Evolutionary conservation across 2,797 vertebrate genomes (phyloP).

Genomic region (Lemur catta): DNA sequence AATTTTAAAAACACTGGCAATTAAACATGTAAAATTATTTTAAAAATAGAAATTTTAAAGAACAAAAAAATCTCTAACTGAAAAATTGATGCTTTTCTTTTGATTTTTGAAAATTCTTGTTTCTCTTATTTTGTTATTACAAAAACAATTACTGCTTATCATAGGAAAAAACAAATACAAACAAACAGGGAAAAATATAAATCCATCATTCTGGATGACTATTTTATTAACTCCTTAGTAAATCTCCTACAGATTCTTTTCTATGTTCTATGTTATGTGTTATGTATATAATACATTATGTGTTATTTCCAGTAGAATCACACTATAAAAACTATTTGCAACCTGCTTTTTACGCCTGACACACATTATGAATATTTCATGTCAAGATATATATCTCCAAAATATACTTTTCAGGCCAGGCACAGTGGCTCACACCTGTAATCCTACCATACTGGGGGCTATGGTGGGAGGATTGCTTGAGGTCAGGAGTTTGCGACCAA

Average conservation of each 20-base stretch:
- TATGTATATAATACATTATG: background rate
- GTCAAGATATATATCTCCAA: background rate
- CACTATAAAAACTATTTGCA: background rate
- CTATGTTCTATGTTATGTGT: background rate
- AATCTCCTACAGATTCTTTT: background rate
- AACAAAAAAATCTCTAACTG: background rate
- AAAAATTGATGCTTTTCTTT: background rate
- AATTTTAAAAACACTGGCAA: background rate
- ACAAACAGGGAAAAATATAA: background rate
- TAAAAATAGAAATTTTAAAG: slow-evolving; percentile 19
- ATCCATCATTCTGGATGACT: background rate
- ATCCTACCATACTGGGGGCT: too few species aligned
- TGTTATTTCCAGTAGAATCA: background rate
- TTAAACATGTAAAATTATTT: background rate
- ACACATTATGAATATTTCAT: background rate
- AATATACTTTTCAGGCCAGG: background rate
- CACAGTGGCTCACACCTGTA: too few species aligned
- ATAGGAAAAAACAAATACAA: background rate
- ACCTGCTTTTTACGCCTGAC: background rate
- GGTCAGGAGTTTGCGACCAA: background rate
- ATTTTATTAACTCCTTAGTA: background rate
- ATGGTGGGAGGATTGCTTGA: too few species aligned
- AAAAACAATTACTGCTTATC: background rate
- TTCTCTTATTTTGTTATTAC: background rate
- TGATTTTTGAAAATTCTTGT: background rate